These are phyloP conservation scores for Meloe dianella DNA, from an alignment of 2,888 invertebrate species.

Conservation along the genomic window DNA sequence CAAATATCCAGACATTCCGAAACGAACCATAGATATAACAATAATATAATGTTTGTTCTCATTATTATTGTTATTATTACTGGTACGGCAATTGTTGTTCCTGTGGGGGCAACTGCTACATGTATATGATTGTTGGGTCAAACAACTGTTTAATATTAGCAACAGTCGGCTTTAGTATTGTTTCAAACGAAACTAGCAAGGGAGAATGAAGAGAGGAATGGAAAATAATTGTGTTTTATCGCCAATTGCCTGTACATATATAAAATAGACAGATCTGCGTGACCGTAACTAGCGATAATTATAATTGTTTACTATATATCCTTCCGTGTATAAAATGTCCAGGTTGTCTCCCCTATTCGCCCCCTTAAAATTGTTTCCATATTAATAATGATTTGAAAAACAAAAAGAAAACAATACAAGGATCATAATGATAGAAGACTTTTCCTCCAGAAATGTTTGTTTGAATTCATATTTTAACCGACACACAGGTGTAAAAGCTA, in stretches of 20 bases:
- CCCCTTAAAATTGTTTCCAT: not conserved
- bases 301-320: slow-evolving; percentile 27
- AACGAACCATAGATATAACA: not conserved
- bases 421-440: no score
- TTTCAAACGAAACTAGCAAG: slow-evolving; percentile 3
- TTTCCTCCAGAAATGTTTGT: not conserved
- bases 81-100: not conserved
- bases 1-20: no score
- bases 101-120: not conserved
- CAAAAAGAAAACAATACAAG: not conserved
- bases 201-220: not conserved
- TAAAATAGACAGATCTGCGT: slow-evolving; percentile 22
- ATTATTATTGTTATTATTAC: slow-evolving; percentile 1
- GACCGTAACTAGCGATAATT: slow-evolving; percentile 32
- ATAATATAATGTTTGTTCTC: not conserved
- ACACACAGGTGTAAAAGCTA: slow-evolving; percentile 22
- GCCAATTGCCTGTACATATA: slow-evolving; percentile 17
- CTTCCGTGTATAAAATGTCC: slow-evolving; percentile 22
- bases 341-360: slow-evolving; percentile 7
- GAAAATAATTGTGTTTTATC: slow-evolving; percentile 21
- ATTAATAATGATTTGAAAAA: not conserved
- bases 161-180: slow-evolving; percentile 6
- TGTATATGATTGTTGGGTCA: not conserved
- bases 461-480: slow-evolving; percentile 1
- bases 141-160: not conserved